A percentile compares a stretch with the other conserved stretches of the same genome.
Conservation (phyloP, 2,888 invertebrate species). For the Cinara cedri region DNA sequence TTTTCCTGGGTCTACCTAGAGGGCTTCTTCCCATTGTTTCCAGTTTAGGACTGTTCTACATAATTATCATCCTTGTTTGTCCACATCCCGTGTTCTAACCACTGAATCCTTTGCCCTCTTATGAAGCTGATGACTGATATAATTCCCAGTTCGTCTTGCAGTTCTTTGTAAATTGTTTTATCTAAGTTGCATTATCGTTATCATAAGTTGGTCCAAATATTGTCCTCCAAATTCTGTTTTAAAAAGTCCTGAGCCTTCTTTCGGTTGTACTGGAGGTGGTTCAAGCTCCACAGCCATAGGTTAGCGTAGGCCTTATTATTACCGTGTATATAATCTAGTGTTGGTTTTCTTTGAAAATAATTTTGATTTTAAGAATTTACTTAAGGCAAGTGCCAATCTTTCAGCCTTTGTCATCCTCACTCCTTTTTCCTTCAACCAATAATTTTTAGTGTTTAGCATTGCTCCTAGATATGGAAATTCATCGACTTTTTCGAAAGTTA, state of each 20-base stretch:
- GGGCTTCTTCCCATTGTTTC: constrained; percentile 1
- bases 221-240: constrained; percentile 8
- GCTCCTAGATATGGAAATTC: neutral
- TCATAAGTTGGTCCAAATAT: constrained; percentile 25
- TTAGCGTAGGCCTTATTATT: neutral
- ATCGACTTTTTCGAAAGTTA: constrained; percentile 4
- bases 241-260: constrained; percentile 20
- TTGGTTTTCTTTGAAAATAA: neutral
- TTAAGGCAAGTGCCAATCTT: neutral
- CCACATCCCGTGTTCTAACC: too few species aligned
- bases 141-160: constrained; percentile 25
- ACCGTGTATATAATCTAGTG: constrained; percentile 21
- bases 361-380: too few species aligned
- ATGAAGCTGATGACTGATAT: constrained; percentile 9
- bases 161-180: constrained; percentile 10
- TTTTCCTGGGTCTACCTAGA: constrained; percentile 10
- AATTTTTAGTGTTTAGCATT: constrained; percentile 1
- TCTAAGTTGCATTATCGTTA: constrained; percentile 1
- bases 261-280: constrained; percentile 31
- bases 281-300: constrained; percentile 35
- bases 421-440: neutral
- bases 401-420: too few species aligned
- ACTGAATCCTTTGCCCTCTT: too few species aligned
- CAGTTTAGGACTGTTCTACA: neutral
- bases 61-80: neutral